Percentiles rank a stretch among this genome's conserved stretches.
phyloP scores from a whole-genome alignment of 2,113 vertebrate species.

The Paedocypris sp. region DNA sequence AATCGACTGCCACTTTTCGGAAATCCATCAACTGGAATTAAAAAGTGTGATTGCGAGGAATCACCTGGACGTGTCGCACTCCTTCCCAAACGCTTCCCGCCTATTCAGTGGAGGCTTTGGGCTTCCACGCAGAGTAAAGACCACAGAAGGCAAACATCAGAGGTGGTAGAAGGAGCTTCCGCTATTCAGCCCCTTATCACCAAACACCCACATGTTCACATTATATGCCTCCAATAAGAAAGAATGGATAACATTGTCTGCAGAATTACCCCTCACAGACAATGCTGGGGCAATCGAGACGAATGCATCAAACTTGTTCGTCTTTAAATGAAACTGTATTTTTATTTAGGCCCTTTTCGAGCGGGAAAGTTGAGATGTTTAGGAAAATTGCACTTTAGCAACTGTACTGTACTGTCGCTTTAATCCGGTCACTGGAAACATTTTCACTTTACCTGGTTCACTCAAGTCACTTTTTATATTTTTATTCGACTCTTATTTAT shows the following conservation, averaged over 20 bases:
- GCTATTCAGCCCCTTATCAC: constrained; percentile 29
- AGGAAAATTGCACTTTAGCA: neutral
- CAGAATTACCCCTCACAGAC: constrained; percentile 16
- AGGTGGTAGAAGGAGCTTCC: constrained; percentile 26
- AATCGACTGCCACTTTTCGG: too few relatives aligned
- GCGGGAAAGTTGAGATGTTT: constrained; percentile 1
- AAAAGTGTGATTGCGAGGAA: too few relatives aligned
- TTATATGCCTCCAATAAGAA: constrained; percentile 26
- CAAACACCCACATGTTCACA: constrained; percentile 31
- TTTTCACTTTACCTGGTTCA: too few relatives aligned
- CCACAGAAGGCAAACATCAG: constrained; percentile 23
- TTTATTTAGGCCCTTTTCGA: too few relatives aligned
- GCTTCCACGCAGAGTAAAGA: constrained; percentile 12
- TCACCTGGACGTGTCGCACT: too few relatives aligned
- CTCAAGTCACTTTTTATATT: too few relatives aligned
- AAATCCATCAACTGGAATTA: too few relatives aligned
- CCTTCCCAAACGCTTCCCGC: constrained; percentile 30
- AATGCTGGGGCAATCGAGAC: constrained; percentile 6
- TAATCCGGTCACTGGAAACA: too few relatives aligned
- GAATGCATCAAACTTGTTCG: constrained; percentile 12
- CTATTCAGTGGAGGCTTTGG: constrained; percentile 29
- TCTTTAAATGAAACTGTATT: neutral
- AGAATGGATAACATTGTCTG: constrained; percentile 30
- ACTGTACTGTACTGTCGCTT: too few relatives aligned
- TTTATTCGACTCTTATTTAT: too few relatives aligned